Evolutionary conservation across 1,140 invertebrate species (phyloP).

Genomic region (Lamellibrachia luymesi): DNA sequence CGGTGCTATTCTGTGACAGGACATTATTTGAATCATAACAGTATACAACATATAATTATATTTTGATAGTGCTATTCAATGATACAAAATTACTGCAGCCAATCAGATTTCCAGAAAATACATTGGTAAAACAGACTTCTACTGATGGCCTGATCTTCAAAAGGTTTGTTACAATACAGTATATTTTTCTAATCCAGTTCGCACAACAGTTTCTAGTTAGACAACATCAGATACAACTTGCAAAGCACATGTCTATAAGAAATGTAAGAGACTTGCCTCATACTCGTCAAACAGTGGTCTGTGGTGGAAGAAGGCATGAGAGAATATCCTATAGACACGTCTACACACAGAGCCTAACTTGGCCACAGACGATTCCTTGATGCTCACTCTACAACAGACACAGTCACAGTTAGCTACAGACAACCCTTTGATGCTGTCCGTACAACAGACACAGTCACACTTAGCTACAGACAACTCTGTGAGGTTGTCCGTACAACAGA

Average conservation of each 20-base stretch:
- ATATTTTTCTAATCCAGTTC: neutral
- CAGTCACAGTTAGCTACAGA: no score
- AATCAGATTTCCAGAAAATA: no score
- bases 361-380: slow-evolving; percentile 96
- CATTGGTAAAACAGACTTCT: neutral
- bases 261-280: slow-evolving; percentile 65
- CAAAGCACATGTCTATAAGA: neutral
- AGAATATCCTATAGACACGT: slow-evolving; percentile 98
- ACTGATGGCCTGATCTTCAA: neutral
- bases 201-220: neutral
- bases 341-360: slow-evolving; percentile 98
- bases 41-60: no score
- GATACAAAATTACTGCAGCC: no score
- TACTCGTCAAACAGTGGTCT: slow-evolving; percentile 95
- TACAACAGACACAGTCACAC: no score
- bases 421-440: no score
- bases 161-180: neutral
- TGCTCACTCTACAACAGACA: slow-evolving; percentile 77
- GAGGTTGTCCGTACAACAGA: no score
- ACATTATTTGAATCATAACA: no score
- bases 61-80: no score
- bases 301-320: slow-evolving; percentile 99
- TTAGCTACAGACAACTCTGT: no score
- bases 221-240: neutral
- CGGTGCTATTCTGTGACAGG: no score